These are phyloP conservation scores for Chymomyza caudatula DNA, from an alignment of 2,888 invertebrate species.

Conservation along the genomic window DNA sequence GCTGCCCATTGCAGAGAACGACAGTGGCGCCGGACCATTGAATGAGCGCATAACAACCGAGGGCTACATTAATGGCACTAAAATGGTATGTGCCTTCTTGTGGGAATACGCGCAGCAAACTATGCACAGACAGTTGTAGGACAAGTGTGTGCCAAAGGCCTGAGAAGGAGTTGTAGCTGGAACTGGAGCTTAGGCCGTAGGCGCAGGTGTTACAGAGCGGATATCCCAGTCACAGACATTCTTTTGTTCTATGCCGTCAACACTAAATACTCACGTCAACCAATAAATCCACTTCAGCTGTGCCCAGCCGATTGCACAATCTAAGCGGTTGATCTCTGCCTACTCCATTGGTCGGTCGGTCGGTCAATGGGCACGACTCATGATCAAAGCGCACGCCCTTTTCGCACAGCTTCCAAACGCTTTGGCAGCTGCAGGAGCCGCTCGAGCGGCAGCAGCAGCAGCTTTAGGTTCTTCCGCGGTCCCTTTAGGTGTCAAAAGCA, in stretches of 20 bases:
- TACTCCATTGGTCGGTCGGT: background rate
- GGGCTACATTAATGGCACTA: slow-evolving; percentile 40
- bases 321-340: slow-evolving; percentile 39
- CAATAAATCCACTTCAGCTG: slow-evolving; percentile 76
- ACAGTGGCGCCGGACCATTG: slow-evolving; percentile 39
- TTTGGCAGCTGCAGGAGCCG: slow-evolving; percentile 5
- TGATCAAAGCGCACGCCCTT: slow-evolving; percentile 12
- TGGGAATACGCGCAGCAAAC: slow-evolving; percentile 38
- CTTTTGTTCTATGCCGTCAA: slow-evolving; percentile 76
- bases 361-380: slow-evolving; percentile 1
- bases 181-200: background rate
- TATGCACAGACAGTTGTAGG: background rate
- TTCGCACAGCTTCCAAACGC: slow-evolving; percentile 57
- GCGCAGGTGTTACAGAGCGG: background rate
- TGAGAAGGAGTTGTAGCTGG: background rate
- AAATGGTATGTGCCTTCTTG: slow-evolving; percentile 37
- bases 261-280: slow-evolving; percentile 77
- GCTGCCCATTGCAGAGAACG: slow-evolving; percentile 38
- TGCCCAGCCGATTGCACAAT: slow-evolving; percentile 42
- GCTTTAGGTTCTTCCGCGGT: slow-evolving; percentile 74
- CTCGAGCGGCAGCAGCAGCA: slow-evolving; percentile 23
- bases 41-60: slow-evolving; percentile 36
- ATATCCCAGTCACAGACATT: background rate
- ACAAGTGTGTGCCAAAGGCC: background rate
- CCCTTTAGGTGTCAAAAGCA: slow-evolving; percentile 79